Evolutionary conservation across 2,797 vertebrate species (phyloP).

Genomic region (Carcharodon carcharias): DNA sequence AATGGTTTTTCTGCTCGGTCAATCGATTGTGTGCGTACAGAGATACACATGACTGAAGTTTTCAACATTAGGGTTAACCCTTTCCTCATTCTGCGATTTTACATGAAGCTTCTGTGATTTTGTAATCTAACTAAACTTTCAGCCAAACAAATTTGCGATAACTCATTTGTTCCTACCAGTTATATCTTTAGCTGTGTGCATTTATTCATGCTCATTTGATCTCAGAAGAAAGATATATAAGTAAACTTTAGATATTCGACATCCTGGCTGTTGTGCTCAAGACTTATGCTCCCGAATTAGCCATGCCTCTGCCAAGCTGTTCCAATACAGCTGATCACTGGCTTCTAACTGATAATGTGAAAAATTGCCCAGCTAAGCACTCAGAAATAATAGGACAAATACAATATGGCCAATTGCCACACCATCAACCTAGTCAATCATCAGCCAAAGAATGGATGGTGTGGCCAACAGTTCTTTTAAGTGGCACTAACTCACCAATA

Average conservation of each 20-base stretch:
- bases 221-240: neutral
- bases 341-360: neutral
- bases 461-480: neutral
- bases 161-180: neutral
- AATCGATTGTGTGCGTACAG: neutral
- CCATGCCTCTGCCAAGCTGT: neutral
- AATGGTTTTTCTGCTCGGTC: neutral
- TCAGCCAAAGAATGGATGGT: neutral
- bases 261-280: neutral
- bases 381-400: neutral
- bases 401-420: neutral
- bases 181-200: neutral
- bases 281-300: neutral
- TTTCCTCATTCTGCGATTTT: neutral
- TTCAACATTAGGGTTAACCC: neutral
- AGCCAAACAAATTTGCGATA: neutral
- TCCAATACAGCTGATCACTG: neutral
- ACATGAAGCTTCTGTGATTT: neutral
- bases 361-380: neutral
- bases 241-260: neutral
- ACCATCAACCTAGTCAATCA: neutral
- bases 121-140: neutral
- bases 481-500: neutral
- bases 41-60: neutral
- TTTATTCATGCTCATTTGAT: neutral